Percentiles rank a stretch among this genome's conserved stretches.
Evolutionary conservation across 2,888 invertebrate species (phyloP).

Genomic region (Stictocephala bisonia): DNA sequence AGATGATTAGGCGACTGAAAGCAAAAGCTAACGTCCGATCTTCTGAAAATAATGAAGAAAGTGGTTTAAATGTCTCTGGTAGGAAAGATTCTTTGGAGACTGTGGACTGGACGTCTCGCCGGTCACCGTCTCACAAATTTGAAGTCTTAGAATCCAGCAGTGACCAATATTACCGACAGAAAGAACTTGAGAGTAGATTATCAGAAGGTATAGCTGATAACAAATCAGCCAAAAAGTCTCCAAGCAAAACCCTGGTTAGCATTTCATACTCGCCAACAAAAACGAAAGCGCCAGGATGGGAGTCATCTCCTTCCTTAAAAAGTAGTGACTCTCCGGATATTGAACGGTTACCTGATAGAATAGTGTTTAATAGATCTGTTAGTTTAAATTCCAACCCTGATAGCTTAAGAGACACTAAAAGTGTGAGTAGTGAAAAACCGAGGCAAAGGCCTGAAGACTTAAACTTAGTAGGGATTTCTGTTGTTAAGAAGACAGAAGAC

Average conservation of each 20-base stretch:
- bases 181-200: conserved; percentile 42
- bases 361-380: conserved; percentile 35
- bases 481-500: conserved; percentile 25
- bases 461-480: conserved; percentile 18
- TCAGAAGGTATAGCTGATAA: conserved; percentile 21
- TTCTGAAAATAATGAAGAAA: conserved; percentile 46
- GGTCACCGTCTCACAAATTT: conserved; percentile 35
- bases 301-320: conserved; percentile 1
- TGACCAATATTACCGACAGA: not conserved
- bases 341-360: conserved; percentile 44
- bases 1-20: conserved; percentile 73
- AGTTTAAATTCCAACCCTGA: conserved; percentile 24
- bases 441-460: conserved; percentile 37
- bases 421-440: not conserved
- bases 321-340: conserved; percentile 37
- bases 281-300: conserved; percentile 47
- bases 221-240: conserved; percentile 48
- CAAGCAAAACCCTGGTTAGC: conserved; percentile 57
- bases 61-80: conserved; percentile 23
- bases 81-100: conserved; percentile 24
- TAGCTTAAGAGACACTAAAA: conserved; percentile 23
- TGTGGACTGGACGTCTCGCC: conserved; percentile 32
- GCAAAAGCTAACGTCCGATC: conserved; percentile 62
- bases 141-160: conserved; percentile 10
- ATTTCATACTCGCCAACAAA: conserved; percentile 57